These are phyloP conservation scores for Delia radicum DNA, from an alignment of 1,140 invertebrate genomes.

Conservation along the genomic window DNA sequence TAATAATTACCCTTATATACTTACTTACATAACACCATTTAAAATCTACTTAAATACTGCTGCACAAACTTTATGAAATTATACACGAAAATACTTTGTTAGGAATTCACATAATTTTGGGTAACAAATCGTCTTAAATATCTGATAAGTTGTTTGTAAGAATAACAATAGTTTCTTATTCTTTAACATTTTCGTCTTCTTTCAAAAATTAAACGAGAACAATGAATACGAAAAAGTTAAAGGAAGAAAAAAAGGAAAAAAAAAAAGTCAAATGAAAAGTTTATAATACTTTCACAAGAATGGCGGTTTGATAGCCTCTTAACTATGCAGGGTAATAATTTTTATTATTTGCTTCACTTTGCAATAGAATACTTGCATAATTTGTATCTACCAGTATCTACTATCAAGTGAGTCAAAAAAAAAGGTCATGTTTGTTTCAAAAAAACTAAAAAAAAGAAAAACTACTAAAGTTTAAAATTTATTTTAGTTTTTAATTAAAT, in stretches of 20 bases:
- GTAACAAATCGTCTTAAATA: background rate
- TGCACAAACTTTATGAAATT: background rate
- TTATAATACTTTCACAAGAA: background rate
- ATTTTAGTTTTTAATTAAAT: background rate
- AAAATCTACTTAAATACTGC: background rate
- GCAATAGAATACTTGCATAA: background rate
- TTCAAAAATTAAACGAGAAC: background rate
- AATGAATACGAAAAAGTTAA: background rate
- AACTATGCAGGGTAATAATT: slow-evolving; percentile 1
- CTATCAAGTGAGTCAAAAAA: background rate
- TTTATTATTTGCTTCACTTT: background rate
- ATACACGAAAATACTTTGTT: background rate
- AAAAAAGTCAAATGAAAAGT: background rate
- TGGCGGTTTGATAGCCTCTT: background rate
- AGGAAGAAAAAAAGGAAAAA: background rate
- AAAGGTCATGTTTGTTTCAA: background rate
- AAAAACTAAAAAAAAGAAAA: background rate
- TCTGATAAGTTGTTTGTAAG: slow-evolving; percentile 1
- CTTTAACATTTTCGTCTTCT: background rate
- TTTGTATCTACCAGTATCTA: background rate
- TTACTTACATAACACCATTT: background rate
- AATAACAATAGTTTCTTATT: background rate
- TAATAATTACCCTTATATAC: background rate
- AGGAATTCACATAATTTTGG: background rate
- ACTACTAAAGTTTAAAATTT: background rate